Evolutionary conservation across 2,797 vertebrate species (phyloP).

Genomic region (Hippoglossus hippoglossus): DNA sequence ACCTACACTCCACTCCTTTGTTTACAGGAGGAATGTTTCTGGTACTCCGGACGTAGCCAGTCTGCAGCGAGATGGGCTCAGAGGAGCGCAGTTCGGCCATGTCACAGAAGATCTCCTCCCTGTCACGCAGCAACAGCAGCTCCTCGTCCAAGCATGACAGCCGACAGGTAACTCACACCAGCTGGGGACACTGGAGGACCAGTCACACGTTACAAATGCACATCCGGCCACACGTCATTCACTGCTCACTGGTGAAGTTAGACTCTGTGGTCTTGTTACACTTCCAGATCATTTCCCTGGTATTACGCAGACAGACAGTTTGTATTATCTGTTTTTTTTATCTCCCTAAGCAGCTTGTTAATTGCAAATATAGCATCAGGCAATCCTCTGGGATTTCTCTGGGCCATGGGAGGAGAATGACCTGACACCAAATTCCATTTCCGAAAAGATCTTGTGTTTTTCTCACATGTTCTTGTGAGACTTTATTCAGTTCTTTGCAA

Average conservation of each 20-base stretch:
- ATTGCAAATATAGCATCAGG: constrained; percentile 2
- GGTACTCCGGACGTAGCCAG: constrained; percentile 37
- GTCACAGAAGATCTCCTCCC: constrained; percentile 93
- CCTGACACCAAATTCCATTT: constrained; percentile 9
- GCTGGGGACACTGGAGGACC: neutral
- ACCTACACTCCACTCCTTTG: constrained; percentile 9
- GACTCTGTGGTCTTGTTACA: neutral
- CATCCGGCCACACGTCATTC: neutral
- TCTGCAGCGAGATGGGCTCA: constrained; percentile 83
- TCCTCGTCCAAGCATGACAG: constrained; percentile 96
- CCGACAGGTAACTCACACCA: constrained; percentile 88
- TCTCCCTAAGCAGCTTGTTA: constrained; percentile 3
- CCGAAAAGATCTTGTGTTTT: constrained; percentile 4
- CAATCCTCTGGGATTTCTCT: constrained; percentile 11
- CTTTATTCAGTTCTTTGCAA: constrained; percentile 15
- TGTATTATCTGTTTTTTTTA: constrained; percentile 11
- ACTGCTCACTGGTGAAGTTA: neutral
- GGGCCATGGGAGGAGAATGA: constrained; percentile 20
- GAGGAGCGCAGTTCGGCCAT: constrained; percentile 89
- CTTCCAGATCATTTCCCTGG: neutral
- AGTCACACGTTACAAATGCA: neutral
- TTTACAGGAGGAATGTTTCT: constrained; percentile 58
- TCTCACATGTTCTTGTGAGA: neutral
- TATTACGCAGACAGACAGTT: neutral
- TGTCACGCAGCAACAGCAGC: constrained; percentile 96